A percentile compares a stretch with the other conserved stretches of the same genome.
These are phyloP conservation scores for Vulpes ferrilata DNA, from an alignment of 2,113 vertebrate species.

Conservation along the genomic window DNA sequence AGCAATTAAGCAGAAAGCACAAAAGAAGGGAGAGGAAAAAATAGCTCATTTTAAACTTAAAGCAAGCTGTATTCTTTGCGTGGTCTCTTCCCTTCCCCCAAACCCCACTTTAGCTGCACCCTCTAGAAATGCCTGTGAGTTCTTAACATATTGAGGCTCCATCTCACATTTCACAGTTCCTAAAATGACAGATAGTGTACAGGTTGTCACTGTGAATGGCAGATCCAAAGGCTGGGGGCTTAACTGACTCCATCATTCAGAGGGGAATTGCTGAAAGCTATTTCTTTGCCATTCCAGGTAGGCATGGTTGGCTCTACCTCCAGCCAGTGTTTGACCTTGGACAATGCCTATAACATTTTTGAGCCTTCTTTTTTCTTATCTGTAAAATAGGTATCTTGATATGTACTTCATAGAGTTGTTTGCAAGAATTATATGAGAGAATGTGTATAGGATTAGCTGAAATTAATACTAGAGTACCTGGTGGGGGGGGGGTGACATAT, in stretches of 20 bases:
- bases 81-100: background rate
- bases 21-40: constrained; percentile 45
- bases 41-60: constrained; percentile 50
- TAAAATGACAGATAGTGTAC: constrained; percentile 56
- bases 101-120: background rate
- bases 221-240: background rate
- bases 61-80: background rate
- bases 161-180: constrained; percentile 51
- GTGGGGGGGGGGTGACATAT: background rate
- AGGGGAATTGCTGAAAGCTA: background rate
- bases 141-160: constrained; percentile 40
- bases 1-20: constrained; percentile 60
- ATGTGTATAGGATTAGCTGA: background rate
- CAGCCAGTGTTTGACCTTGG: background rate
- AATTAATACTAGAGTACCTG: constrained; percentile 41
- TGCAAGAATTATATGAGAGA: constrained; percentile 39
- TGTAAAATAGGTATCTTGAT: background rate
- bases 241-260: background rate
- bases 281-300: background rate
- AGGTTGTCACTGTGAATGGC: constrained; percentile 56
- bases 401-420: background rate
- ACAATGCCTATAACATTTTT: background rate
- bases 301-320: background rate
- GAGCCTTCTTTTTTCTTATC: constrained; percentile 6
- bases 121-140: constrained; percentile 48